These are phyloP conservation scores for Erynnis tages DNA, from an alignment of 2,888 invertebrate species.

Conservation along the genomic window DNA sequence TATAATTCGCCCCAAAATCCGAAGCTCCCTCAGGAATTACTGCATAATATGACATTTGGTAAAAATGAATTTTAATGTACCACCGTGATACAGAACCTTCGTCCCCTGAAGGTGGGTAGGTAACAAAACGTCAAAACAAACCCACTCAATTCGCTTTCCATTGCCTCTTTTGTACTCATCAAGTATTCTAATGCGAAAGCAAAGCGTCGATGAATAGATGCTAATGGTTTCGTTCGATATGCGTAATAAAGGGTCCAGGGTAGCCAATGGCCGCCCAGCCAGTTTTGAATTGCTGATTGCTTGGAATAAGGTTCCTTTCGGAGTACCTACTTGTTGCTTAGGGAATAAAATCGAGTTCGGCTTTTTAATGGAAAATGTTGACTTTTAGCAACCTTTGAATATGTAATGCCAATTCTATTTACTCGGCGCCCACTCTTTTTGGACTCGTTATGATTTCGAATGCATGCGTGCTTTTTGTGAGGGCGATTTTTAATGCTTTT, in stretches of 20 bases:
- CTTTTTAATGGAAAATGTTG: slow-evolving; percentile 55
- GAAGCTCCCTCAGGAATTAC: slow-evolving; percentile 39
- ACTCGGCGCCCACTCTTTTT: slow-evolving; percentile 6
- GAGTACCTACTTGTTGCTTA: slow-evolving; percentile 51
- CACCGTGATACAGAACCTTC: slow-evolving; percentile 26
- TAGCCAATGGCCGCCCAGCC: slow-evolving; percentile 42
- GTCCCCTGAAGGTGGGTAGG: not conserved
- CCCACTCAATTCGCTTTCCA: slow-evolving; percentile 9
- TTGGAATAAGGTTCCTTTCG: slow-evolving; percentile 42
- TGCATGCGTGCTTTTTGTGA: not conserved
- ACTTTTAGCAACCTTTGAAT: slow-evolving; percentile 46
- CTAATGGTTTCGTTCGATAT: slow-evolving; percentile 26
- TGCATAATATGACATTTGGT: slow-evolving; percentile 50
- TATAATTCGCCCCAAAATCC: slow-evolving; percentile 35
- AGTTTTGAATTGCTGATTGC: slow-evolving; percentile 57
- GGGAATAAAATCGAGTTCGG: slow-evolving; percentile 42
- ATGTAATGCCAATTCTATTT: slow-evolving; percentile 43
- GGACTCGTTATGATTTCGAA: slow-evolving; percentile 12
- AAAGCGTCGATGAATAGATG: slow-evolving; percentile 15
- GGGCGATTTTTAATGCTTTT: not conserved
- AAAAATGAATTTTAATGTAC: slow-evolving; percentile 55
- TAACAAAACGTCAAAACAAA: slow-evolving; percentile 12
- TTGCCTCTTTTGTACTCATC: slow-evolving; percentile 21
- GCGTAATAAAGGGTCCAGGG: slow-evolving; percentile 35
- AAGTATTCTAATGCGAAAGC: slow-evolving; percentile 27